A percentile compares a stretch with the other conserved stretches of the same genome.
Conservation (phyloP, 2,113 vertebrate genomes). For the Synchiropus splendidus region DNA sequence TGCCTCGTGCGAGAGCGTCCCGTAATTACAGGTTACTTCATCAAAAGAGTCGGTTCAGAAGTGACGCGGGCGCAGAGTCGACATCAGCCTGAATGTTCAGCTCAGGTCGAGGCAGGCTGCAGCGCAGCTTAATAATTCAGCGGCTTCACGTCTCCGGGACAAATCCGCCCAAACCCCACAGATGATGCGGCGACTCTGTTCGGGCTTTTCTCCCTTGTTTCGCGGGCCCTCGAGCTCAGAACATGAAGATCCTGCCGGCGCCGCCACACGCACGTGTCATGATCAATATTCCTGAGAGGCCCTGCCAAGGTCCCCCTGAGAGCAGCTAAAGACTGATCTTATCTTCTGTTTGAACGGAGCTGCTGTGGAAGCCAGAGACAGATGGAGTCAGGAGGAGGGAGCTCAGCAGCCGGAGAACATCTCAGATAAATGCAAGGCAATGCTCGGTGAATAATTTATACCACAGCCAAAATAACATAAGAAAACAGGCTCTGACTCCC, state of each 20-base stretch:
- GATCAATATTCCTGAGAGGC: constrained; percentile 58
- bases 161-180: constrained; percentile 20
- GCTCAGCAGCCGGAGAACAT: constrained; percentile 42
- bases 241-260: constrained; percentile 15
- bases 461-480: constrained; percentile 52
- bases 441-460: constrained; percentile 64
- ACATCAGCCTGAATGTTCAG: constrained; percentile 31
- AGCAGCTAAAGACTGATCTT: constrained; percentile 51
- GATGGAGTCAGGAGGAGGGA: constrained; percentile 27
- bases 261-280: constrained; percentile 31
- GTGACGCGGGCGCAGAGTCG: too few relatives aligned
- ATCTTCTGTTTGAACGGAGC: constrained; percentile 30
- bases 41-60: too few relatives aligned
- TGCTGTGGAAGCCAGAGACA: constrained; percentile 8
- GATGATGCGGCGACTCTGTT: constrained; percentile 19
- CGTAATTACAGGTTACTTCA: too few relatives aligned
- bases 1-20: too few relatives aligned
- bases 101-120: constrained; percentile 13
- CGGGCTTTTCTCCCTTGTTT: constrained; percentile 13
- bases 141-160: constrained; percentile 21
- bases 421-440: constrained; percentile 48
- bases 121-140: constrained; percentile 48
- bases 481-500: constrained; percentile 49
- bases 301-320: constrained; percentile 41
- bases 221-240: constrained; percentile 16